Conservation (phyloP, 1,140 invertebrate genomes). For the Bombus confusus region DNA sequence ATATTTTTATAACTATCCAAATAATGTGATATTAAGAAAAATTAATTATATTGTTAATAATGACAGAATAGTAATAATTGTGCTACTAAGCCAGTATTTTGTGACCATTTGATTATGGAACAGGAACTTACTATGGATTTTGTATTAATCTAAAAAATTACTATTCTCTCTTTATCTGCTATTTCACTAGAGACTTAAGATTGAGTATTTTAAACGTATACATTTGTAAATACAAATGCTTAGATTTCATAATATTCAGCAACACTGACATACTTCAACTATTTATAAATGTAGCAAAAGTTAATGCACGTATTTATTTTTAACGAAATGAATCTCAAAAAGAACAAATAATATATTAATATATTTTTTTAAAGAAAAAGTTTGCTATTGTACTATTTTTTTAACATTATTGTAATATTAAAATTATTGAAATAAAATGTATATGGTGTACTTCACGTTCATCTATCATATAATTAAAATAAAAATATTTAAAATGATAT, state of each 20-base stretch:
- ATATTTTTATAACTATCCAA: slow-evolving; percentile 31
- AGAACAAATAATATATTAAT: slow-evolving; percentile 41
- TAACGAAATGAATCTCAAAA: slow-evolving; percentile 22
- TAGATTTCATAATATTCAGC: slow-evolving; percentile 29
- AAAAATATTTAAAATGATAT: background rate
- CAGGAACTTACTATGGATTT: background rate
- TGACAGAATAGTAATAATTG: slow-evolving; percentile 5
- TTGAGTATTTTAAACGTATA: slow-evolving; percentile 11
- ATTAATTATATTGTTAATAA: background rate
- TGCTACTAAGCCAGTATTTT: slow-evolving; percentile 24
- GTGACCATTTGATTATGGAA: background rate
- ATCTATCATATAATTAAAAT: slow-evolving; percentile 7
- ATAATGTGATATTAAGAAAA: slow-evolving; percentile 20
- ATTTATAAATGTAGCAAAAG: slow-evolving; percentile 45
- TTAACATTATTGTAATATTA: slow-evolving; percentile 18
- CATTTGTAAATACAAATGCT: slow-evolving; percentile 53
- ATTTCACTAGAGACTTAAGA: slow-evolving; percentile 1
- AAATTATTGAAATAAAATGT: slow-evolving; percentile 36
- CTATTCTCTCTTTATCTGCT: background rate
- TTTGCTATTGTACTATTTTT: slow-evolving; percentile 37
- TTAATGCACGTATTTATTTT: slow-evolving; percentile 24
- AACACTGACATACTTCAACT: slow-evolving; percentile 18
- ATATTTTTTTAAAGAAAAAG: slow-evolving; percentile 37
- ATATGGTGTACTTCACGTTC: background rate
- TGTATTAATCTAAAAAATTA: background rate